These are phyloP conservation scores for Hypercompe scribonia DNA, from an alignment of 2,888 invertebrate genomes.

Conservation along the genomic window DNA sequence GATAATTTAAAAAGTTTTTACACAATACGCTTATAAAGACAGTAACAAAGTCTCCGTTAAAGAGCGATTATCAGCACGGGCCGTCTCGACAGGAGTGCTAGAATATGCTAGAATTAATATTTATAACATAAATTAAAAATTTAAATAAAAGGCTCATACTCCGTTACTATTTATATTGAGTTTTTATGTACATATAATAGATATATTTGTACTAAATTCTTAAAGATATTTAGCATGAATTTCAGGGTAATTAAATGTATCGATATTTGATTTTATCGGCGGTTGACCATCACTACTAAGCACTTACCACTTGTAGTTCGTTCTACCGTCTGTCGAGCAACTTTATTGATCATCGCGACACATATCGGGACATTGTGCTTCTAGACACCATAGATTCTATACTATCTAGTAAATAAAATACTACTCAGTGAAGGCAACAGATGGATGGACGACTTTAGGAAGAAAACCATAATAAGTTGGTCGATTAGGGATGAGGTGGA, in stretches of 20 bases:
- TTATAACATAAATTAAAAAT: too few species aligned
- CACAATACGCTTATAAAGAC: too few species aligned
- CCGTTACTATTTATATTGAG: neutral
- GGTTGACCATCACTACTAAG: constrained; percentile 3
- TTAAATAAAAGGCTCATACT: neutral
- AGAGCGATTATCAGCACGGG: too few species aligned
- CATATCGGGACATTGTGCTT: constrained; percentile 12
- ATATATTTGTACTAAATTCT: neutral
- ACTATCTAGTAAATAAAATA: neutral
- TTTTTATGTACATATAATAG: too few species aligned
- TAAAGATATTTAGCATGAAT: too few species aligned
- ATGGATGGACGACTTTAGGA: neutral
- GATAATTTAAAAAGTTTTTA: too few species aligned
- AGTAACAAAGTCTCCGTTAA: too few species aligned
- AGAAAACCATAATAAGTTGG: neutral
- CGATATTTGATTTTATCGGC: constrained; percentile 6
- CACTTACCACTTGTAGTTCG: constrained; percentile 40
- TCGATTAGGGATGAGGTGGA: too few species aligned
- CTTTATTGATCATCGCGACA: constrained; percentile 42
- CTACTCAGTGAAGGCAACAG: neutral
- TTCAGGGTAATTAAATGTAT: neutral
- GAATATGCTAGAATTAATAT: too few species aligned
- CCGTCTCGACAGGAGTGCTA: too few species aligned
- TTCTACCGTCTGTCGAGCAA: constrained; percentile 31
- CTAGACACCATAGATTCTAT: neutral